These are phyloP conservation scores for Physeter macrocephalus DNA, from an alignment of 2,113 vertebrate genomes.

Conservation along the genomic window DNA sequence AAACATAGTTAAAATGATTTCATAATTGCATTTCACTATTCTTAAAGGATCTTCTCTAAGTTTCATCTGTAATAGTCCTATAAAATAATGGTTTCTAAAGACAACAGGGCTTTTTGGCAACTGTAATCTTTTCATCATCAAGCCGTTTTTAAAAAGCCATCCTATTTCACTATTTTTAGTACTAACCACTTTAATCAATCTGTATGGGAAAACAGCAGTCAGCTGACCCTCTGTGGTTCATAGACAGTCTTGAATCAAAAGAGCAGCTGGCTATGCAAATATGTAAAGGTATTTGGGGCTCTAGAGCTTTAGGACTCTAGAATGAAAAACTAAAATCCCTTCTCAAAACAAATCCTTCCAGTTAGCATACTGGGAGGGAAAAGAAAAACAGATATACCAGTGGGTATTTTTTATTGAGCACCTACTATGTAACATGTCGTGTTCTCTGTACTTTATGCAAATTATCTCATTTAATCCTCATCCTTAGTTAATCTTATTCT, in stretches of 20 bases:
- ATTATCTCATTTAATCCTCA: background rate
- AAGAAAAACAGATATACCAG: background rate
- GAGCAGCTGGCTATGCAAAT: background rate
- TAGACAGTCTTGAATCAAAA: too few relatives aligned
- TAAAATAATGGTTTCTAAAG: background rate
- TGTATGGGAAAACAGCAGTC: background rate
- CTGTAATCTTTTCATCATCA: conserved; percentile 8
- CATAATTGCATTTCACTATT: background rate
- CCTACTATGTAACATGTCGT: background rate
- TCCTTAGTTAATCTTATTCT: background rate
- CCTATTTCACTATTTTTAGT: background rate
- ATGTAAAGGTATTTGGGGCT: background rate
- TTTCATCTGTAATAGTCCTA: background rate
- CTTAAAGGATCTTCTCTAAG: background rate
- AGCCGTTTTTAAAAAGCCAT: background rate
- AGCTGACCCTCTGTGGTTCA: background rate
- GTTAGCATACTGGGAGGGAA: background rate
- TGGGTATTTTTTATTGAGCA: background rate
- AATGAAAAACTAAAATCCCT: background rate
- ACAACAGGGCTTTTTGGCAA: background rate
- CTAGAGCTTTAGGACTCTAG: background rate
- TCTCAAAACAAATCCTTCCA: background rate
- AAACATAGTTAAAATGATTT: conserved; percentile 8
- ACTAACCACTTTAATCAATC: background rate
- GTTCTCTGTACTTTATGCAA: background rate